Evolutionary conservation across 2,888 invertebrate species (phyloP).

Genomic region (Lucinisca nassula): DNA sequence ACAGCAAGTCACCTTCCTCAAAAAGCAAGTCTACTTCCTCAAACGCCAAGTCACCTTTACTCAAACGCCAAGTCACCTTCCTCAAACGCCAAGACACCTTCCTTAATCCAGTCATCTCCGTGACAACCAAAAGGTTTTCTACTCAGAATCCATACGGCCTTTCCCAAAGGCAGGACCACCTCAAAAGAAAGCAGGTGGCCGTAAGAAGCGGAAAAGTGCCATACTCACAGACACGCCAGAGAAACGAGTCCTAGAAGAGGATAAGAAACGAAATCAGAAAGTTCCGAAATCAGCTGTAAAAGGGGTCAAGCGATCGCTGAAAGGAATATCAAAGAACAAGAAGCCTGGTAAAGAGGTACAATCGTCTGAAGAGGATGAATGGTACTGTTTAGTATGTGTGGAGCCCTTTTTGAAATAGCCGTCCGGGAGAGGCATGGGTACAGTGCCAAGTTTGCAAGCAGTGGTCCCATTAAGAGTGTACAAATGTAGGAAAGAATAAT

Average conservation of each 20-base stretch:
- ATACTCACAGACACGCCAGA: slow-evolving; percentile 54
- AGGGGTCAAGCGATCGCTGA: neutral
- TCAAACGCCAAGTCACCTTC: too few species aligned
- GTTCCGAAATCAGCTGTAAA: neutral
- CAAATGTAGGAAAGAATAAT: neutral
- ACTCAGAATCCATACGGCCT: slow-evolving; percentile 44
- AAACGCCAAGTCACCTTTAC: too few species aligned
- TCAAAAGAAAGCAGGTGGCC: slow-evolving; percentile 27
- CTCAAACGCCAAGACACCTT: neutral
- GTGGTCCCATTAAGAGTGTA: neutral
- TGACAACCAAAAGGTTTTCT: slow-evolving; percentile 1
- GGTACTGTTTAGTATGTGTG: neutral
- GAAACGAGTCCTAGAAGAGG: neutral
- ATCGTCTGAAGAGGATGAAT: neutral
- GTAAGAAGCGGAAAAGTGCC: slow-evolving; percentile 44
- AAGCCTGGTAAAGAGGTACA: neutral
- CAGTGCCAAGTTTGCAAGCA: neutral
- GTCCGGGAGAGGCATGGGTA: neutral
- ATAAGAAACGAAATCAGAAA: neutral
- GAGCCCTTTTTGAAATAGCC: neutral
- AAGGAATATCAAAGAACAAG: neutral
- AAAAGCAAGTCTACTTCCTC: too few species aligned
- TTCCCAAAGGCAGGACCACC: slow-evolving; percentile 43
- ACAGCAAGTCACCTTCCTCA: too few species aligned
- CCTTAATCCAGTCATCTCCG: too few species aligned